These are phyloP conservation scores for Petaurus breviceps DNA, from an alignment of 2,113 vertebrate species.

Conservation along the genomic window DNA sequence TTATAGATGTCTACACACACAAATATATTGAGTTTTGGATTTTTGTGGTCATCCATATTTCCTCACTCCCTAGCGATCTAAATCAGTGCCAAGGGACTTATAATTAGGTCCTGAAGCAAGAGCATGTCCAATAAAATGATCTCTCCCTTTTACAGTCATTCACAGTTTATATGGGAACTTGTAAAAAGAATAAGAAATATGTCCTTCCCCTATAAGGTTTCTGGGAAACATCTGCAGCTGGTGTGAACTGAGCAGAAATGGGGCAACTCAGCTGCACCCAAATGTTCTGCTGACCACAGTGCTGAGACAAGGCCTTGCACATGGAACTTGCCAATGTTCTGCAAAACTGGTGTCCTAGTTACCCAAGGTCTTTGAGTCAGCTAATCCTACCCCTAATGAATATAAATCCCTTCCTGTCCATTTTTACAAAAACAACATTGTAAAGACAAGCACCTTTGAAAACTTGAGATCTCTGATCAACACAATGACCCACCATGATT, in stretches of 20 bases:
- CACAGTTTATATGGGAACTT: conserved; percentile 58
- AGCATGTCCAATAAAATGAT: conserved; percentile 34
- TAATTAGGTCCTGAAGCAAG: conserved; percentile 11
- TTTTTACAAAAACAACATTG: background rate
- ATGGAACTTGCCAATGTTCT: background rate
- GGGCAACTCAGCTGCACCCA: background rate
- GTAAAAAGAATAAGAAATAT: conserved; percentile 44
- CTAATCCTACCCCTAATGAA: background rate
- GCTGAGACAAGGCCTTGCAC: background rate
- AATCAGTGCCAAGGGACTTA: background rate
- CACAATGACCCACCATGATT: background rate
- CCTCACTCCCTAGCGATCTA: conserved; percentile 25
- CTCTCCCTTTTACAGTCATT: conserved; percentile 54
- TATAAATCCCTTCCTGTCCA: background rate
- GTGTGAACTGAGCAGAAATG: conserved; percentile 27
- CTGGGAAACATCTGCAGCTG: conserved; percentile 46
- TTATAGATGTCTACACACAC: background rate
- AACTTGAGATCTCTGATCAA: background rate
- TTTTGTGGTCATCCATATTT: conserved; percentile 31
- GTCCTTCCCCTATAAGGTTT: conserved; percentile 33
- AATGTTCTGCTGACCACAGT: background rate
- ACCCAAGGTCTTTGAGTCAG: background rate
- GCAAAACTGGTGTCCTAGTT: background rate
- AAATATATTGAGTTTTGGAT: background rate
- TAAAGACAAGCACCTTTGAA: background rate